Evolutionary conservation across 2,888 invertebrate species (phyloP), one percentile per base, ranked within the genome.

Genomic region (Eupithecia centaureata): DNA sequence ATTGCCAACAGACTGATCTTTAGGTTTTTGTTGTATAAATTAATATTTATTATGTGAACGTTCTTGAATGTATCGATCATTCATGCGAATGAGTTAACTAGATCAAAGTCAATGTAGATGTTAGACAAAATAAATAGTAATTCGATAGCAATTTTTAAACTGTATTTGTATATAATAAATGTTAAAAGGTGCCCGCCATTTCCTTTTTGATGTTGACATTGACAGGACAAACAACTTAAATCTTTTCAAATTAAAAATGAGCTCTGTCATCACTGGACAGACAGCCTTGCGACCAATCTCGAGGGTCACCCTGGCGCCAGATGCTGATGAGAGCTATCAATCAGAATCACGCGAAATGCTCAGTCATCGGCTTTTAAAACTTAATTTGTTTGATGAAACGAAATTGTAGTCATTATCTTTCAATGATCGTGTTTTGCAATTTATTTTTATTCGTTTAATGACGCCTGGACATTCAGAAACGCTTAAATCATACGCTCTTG

Each of bases 281-380:
- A 72, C 71, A 68, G 68, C 75, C 75, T 75, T 70, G 71, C 65
- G 57, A 65, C 68, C 72, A 71, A 65, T 71, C 61, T 38, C 62
- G 61, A 71, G 67, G 73, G 74, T 74, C 73, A 59, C 57, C 57
- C 59, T 65, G 75, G 73, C 75, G 73, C 76, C 76, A 60, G 64
- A 61, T 70, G 72, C 73, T 71, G 67, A 60, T 68, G 64, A 63
- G 64, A 64, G 65, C 68, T 67, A 76, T 72, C 73, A 72, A 75
- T 71, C 72, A 71, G 71, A 74, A 76, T 72, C 67, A 61, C 60
- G 56, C 60, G 63, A 68, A 71, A 63, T 32, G 72, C 71, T 32
- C 33, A 68, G 62, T 73, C 75, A 73, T 73, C 70, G 52, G 54
- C 65, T 74, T 69, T 72, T 69, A 56, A 73, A 73, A 65, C 51